These are phyloP conservation scores for Cryptocheilus praepositus DNA, from an alignment of 2,888 invertebrate genomes.

Conservation along the genomic window DNA sequence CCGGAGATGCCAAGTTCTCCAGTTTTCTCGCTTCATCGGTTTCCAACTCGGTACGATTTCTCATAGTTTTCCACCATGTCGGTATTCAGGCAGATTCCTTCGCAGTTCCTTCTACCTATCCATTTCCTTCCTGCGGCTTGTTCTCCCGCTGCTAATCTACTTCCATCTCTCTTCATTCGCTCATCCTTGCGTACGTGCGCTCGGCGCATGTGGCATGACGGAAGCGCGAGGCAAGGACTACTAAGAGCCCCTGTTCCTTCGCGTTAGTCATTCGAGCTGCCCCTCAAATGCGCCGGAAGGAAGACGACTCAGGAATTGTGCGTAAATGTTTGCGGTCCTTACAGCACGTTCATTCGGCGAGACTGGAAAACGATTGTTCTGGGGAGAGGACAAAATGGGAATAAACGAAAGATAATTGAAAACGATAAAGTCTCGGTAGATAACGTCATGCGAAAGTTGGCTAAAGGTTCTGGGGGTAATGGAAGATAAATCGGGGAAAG, in stretches of 20 bases:
- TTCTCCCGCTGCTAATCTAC: background rate
- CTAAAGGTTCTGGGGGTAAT: background rate
- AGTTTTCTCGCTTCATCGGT: constrained; percentile 3
- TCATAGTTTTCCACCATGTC: too few species aligned
- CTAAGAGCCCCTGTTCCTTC: background rate
- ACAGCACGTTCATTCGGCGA: too few species aligned
- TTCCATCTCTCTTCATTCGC: background rate
- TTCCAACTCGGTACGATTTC: too few species aligned
- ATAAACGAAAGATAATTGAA: background rate
- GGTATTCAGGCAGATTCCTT: constrained; percentile 4
- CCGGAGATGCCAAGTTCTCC: background rate
- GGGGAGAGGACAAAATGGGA: background rate
- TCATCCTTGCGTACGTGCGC: background rate
- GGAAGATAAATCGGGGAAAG: background rate
- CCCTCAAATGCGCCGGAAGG: too few species aligned
- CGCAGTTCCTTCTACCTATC: background rate
- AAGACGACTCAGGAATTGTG: too few species aligned
- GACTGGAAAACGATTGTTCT: too few species aligned
- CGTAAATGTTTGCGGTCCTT: too few species aligned
- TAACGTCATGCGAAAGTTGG: background rate
- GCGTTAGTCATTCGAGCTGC: too few species aligned
- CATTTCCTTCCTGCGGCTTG: background rate
- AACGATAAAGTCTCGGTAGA: too few species aligned
- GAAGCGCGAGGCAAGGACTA: constrained; percentile 1
- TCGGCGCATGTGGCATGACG: background rate